phyloP scores from a whole-genome alignment of 2,797 vertebrate genomes.

The Orientallactaga sibirica region DNA sequence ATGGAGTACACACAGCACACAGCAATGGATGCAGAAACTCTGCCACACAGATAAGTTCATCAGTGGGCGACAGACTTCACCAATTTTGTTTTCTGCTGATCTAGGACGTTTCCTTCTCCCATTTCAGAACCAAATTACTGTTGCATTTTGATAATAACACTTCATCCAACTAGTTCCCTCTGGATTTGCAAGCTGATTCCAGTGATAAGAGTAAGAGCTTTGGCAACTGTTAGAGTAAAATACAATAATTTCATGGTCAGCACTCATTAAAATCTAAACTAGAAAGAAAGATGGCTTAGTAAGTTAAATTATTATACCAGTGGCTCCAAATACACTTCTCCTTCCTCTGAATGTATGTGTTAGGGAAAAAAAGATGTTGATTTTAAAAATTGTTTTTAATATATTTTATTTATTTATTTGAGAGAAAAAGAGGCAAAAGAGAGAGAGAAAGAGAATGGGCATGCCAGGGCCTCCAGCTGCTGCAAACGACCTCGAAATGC shows the following conservation, averaged over 20 bases:
- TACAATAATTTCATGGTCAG: constrained; percentile 54
- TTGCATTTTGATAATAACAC: constrained; percentile 72
- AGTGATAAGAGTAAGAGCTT: constrained; percentile 62
- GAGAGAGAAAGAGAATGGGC: too few species aligned
- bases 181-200: constrained; percentile 67
- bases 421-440: too few species aligned
- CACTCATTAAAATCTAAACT: constrained; percentile 63
- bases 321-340: not conserved
- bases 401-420: too few species aligned
- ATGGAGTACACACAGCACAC: constrained; percentile 20
- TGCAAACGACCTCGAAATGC: too few species aligned
- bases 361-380: not conserved
- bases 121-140: constrained; percentile 60
- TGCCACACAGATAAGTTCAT: not conserved
- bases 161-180: constrained; percentile 60
- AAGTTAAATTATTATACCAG: constrained; percentile 25
- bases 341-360: constrained; percentile 36
- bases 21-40: constrained; percentile 18
- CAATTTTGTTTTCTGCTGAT: constrained; percentile 72
- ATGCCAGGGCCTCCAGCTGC: too few species aligned
- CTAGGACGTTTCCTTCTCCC: constrained; percentile 11
- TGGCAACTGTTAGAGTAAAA: constrained; percentile 55
- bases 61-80: not conserved
- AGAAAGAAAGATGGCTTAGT: constrained; percentile 44
- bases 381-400: not conserved